Conservation (phyloP, 2,888 invertebrate species). For the Psylliodes chrysocephalus region DNA sequence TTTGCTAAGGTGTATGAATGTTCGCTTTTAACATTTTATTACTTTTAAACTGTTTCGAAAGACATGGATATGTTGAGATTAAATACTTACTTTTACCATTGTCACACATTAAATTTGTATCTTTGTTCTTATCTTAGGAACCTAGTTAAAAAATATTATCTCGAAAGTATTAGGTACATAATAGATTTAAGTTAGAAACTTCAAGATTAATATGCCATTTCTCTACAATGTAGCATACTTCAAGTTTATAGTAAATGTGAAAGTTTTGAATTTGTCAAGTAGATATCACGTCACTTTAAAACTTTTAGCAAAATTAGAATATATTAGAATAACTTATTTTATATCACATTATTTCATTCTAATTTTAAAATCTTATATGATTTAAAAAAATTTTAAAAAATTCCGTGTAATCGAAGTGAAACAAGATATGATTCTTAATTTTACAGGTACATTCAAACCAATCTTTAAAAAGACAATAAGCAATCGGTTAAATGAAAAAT, state of each 20-base stretch:
- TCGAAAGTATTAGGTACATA: background rate
- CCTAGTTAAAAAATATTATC: background rate
- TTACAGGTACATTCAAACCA: no score
- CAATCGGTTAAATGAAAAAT: no score
- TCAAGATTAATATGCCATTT: constrained; percentile 7
- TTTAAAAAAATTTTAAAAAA: no score
- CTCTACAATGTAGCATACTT: constrained; percentile 8
- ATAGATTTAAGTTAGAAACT: constrained; percentile 1
- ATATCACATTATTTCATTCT: background rate
- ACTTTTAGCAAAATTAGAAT: constrained; percentile 5
- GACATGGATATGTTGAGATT: no score
- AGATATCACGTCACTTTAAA: constrained; percentile 1
- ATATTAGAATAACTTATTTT: background rate
- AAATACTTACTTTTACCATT: no score
- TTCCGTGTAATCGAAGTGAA: no score
- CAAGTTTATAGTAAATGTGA: constrained; percentile 10
- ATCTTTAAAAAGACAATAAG: no score
- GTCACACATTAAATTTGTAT: background rate
- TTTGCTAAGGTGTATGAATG: no score
- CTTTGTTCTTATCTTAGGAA: background rate
- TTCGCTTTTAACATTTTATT: no score
- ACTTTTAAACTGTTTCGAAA: no score
- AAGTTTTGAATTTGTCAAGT: constrained; percentile 8
- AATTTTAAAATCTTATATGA: no score
- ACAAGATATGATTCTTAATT: no score